A percentile compares a stretch with the other conserved stretches of the same genome.
Evolutionary conservation across 2,888 invertebrate genomes (phyloP).

Genomic region (Neelides folsomi): DNA sequence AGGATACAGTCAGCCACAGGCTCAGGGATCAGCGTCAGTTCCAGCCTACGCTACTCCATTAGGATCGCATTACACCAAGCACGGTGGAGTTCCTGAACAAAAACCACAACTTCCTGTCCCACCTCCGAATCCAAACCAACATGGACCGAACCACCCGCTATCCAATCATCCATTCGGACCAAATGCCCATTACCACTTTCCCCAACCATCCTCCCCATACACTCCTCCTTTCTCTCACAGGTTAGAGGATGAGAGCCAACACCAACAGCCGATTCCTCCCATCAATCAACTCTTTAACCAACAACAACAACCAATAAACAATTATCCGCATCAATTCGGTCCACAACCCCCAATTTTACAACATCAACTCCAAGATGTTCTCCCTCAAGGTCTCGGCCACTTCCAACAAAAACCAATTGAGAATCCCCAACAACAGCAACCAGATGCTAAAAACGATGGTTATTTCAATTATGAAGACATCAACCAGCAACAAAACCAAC

Average conservation of each 20-base stretch:
- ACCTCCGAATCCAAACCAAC: too few species aligned
- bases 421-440: neutral
- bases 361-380: neutral
- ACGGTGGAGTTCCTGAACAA: slow-evolving; percentile 15
- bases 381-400: neutral
- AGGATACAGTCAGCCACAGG: slow-evolving; percentile 35
- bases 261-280: too few species aligned
- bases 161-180: too few species aligned
- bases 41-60: slow-evolving; percentile 5
- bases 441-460: neutral
- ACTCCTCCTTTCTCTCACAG: too few species aligned
- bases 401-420: neutral
- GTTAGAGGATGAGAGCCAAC: too few species aligned
- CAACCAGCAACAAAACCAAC: neutral
- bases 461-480: neutral
- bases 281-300: neutral
- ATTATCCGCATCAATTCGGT: neutral
- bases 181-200: too few species aligned
- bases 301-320: slow-evolving; percentile 1
- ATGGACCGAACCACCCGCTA: too few species aligned
- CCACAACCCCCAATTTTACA: neutral
- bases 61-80: slow-evolving; percentile 6
- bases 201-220: too few species aligned
- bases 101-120: too few species aligned
- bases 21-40: slow-evolving; percentile 17